Evolutionary conservation across 2,888 invertebrate species (phyloP).

Genomic region (Andrena fulva): DNA sequence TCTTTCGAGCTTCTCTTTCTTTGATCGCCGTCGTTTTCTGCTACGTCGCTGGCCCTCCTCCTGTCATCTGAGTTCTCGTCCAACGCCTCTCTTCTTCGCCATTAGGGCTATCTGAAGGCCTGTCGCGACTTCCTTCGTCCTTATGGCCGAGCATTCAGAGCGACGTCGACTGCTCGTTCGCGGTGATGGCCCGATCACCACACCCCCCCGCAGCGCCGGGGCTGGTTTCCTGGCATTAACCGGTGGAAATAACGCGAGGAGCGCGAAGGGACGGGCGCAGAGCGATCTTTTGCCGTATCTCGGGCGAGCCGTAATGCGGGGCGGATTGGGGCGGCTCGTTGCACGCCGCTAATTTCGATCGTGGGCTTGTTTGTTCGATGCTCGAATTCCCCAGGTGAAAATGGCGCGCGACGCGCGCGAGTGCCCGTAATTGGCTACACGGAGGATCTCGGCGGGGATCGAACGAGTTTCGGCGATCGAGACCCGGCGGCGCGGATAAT

Average conservation of each 20-base stretch:
- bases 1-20: too few relatives aligned
- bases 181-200: conserved; percentile 54
- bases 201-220: background rate
- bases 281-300: conserved; percentile 36
- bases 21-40: conserved; percentile 5
- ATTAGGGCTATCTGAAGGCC: conserved; percentile 67
- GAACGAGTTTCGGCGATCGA: conserved; percentile 30
- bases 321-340: too few relatives aligned
- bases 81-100: conserved; percentile 53
- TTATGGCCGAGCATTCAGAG: conserved; percentile 61
- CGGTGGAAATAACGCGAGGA: conserved; percentile 15
- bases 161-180: conserved; percentile 48
- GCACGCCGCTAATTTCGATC: conserved; percentile 21
- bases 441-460: conserved; percentile 22
- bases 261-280: background rate
- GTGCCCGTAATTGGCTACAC: conserved; percentile 27
- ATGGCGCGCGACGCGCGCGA: background rate
- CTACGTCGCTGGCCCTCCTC: conserved; percentile 36
- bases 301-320: background rate
- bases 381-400: background rate
- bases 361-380: conserved; percentile 33
- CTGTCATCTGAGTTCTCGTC: conserved; percentile 45
- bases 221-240: conserved; percentile 24
- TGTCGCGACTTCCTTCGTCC: conserved; percentile 56
- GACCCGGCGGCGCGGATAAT: conserved; percentile 27